Base-by-base conservation (phyloP, 2,888 invertebrate species). In the Pollenia amentaria region DNA sequence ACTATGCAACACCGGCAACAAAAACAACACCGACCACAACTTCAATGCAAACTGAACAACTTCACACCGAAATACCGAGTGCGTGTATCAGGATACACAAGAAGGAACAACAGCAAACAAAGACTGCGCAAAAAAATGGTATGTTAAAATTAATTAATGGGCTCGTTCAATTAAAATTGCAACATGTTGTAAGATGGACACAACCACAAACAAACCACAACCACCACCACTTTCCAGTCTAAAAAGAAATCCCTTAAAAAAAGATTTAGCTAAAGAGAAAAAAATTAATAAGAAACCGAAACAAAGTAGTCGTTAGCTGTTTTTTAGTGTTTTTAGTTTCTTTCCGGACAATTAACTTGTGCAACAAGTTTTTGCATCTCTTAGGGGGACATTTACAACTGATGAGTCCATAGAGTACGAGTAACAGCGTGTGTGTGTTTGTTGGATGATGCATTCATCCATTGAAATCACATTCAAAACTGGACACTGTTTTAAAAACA, bases 161-260 rank as follows among this genome's bases (percentile, higher is more conserved):
- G 91, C 91, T 91, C 90, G 90, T 92, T 92, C 93, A 92, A 92
- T 92, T 92, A 92, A 92, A 92, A 92, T 92, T 91, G 92, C 92
- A 91, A 92, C 92, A 92, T 91, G 91, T 90, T 89, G 91, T 91
- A 87, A 84, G 78, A 53, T 90, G 91, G 91, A 91, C 91, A 91
- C 88, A 89, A 88, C 51, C 77, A 73, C 65, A 84, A 73, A 73
- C 42, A 77, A 72, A 78, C 55, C 4, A 73, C 10, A 75, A 75
- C 53, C 67, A 86, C 44, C 48, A 40, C 14, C 21, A 69, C 40
- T 48, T 65, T 65, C 29, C 18, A 29, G 8, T 14, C 9, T 29
- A 16, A 44, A 51, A 67, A 55, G 64, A 48, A 75, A 83, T 75
- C 75, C 87, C 89, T 88, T 85, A 75, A 60, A 79, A 60, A 18